phyloP scores from a whole-genome alignment of 2,113 vertebrate genomes.

The Probosciger aterrimus region DNA sequence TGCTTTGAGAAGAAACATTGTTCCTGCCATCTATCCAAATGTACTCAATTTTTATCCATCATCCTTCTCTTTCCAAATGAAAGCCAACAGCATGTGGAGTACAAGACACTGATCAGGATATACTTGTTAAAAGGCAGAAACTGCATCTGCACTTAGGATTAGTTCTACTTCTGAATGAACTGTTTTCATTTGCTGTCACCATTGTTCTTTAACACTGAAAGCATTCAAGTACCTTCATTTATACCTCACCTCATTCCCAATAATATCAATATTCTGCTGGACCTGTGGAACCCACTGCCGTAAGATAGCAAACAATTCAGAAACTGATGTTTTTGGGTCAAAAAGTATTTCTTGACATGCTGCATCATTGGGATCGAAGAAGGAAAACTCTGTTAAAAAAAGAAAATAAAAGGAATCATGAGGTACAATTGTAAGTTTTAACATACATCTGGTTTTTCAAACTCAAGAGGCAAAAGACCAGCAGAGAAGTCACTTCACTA shows the following conservation, averaged over 20 bases:
- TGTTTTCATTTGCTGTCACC: neutral
- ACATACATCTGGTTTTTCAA: neutral
- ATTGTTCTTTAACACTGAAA: neutral
- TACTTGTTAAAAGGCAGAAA: neutral
- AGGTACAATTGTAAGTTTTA: neutral
- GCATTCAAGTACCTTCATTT: neutral
- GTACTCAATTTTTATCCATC: neutral
- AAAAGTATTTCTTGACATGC: constrained; percentile 90
- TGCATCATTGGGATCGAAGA: constrained; percentile 93
- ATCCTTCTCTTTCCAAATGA: neutral
- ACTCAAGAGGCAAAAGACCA: neutral
- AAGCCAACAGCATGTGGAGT: neutral
- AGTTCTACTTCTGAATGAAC: neutral
- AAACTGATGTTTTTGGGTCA: constrained; percentile 87
- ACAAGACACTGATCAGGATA: neutral
- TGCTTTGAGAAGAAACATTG: neutral
- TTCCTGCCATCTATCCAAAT: neutral
- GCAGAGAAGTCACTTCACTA: neutral
- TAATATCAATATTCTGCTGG: constrained; percentile 90
- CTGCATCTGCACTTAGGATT: neutral
- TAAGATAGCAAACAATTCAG: constrained; percentile 95
- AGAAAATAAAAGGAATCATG: neutral
- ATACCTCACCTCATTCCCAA: constrained; percentile 89
- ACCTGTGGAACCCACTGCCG: constrained; percentile 99
- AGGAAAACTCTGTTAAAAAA: constrained; percentile 88